Base-by-base conservation (phyloP, 2,113 vertebrate species). In the Eurystomus gularis region DNA sequence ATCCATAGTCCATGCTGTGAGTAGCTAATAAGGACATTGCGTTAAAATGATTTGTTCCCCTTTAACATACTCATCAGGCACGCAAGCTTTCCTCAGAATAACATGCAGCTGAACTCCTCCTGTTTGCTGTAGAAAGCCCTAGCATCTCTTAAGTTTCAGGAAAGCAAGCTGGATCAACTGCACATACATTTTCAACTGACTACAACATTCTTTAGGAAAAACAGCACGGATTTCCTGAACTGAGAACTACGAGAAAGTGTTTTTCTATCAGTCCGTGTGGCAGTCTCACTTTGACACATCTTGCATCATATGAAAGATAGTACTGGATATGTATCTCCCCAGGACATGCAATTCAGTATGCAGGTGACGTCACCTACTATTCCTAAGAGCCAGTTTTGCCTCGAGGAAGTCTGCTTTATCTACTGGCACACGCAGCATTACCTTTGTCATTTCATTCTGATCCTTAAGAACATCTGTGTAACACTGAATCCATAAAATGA, bases 21-120 rank as follows among this genome's bases (percentile, higher is more conserved):
- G 83, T 77, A 96, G 82, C 49, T 62, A 92, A 64, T 54, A 97
- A 96, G 79, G 90, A 97, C 95, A 77, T 82, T 81, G 91, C 65
- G 78, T 96, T 94, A 89, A 95, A 95, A 96, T 95, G 33, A 51
- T 94, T 95, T 98, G 97, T 96, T 98, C 97, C 96, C 97, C 92
- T 97, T 98, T 94, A 97, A 96, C 88, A 96, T 64, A 94, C 85
- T 80, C 78, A 95, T 82, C 95, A 97, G 97, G 96, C 97, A 96
- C 90, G 96, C 86, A 97, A 96, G 81, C 87, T 95, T 95, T 94
- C 95, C 96, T 96, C 88, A 72, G 71, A 95, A 95, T 49, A 94
- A 92, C 94, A 92, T 33, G 91, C 64, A 96, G 84, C 70, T 96
- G 77, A 96, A 90, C 88, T 91, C 70, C 96, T 93, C 72, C 95